Evolutionary conservation across 2,888 invertebrate species (phyloP).

Genomic region (Rhagonycha lutea): DNA sequence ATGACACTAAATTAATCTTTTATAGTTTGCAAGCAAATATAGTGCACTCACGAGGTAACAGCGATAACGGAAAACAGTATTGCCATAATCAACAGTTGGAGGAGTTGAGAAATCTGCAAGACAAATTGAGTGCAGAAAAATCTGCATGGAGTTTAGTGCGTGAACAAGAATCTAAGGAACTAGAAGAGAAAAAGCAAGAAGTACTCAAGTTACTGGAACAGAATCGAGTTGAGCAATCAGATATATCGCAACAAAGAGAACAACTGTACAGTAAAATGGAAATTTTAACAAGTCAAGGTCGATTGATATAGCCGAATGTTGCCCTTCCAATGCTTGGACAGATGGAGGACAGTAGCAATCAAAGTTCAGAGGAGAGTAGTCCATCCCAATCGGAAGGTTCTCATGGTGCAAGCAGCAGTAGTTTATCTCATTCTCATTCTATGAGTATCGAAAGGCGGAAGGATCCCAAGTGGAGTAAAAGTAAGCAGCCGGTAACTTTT

Average conservation of each 20-base stretch:
- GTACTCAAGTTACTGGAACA: conserved; percentile 73
- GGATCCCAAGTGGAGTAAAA: conserved; percentile 49
- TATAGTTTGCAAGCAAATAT: conserved; percentile 78
- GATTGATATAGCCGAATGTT: conserved; percentile 66
- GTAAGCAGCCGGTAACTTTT: conserved; percentile 27
- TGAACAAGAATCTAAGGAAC: conserved; percentile 65
- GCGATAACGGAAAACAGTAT: conserved; percentile 57
- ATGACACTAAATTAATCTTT: neutral
- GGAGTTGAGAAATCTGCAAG: conserved; percentile 88
- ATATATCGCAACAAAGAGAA: conserved; percentile 89
- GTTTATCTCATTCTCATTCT: conserved; percentile 39
- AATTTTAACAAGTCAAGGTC: conserved; percentile 75
- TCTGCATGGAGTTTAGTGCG: conserved; percentile 76
- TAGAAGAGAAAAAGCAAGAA: conserved; percentile 73
- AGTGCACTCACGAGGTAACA: conserved; percentile 64
- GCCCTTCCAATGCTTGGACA: conserved; percentile 56
- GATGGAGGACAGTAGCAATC: conserved; percentile 53
- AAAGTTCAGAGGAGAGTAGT: conserved; percentile 54
- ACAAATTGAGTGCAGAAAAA: conserved; percentile 80
- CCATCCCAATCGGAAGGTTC: conserved; percentile 53
- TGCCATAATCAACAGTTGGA: conserved; percentile 90
- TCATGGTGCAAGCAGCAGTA: conserved; percentile 33
- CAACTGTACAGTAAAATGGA: conserved; percentile 88
- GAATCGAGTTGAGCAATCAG: conserved; percentile 76
- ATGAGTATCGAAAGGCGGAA: conserved; percentile 45